Percentiles rank a stretch among this genome's conserved stretches.
phyloP scores from a whole-genome alignment of 2,113 vertebrate genomes.

The Tychaedon coryphoeus region DNA sequence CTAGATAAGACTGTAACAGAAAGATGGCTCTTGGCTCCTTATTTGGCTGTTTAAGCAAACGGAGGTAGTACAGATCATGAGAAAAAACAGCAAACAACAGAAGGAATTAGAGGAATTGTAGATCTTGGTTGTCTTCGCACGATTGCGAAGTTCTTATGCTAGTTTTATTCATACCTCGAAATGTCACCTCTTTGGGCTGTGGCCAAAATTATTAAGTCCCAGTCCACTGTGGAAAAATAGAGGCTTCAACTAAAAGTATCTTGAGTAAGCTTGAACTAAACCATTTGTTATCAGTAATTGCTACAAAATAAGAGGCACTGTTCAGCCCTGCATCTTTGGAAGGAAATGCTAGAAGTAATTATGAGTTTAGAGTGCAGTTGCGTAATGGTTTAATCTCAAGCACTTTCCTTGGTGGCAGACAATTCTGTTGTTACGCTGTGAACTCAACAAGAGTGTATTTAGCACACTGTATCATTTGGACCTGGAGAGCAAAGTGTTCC shows the following conservation, averaged over 20 bases:
- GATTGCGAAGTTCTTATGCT: background rate
- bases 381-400: background rate
- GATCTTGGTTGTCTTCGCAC: background rate
- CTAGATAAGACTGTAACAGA: background rate
- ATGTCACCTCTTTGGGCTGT: slow-evolving; percentile 36
- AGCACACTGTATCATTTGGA: background rate
- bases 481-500: background rate
- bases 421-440: background rate
- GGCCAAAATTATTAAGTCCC: slow-evolving; percentile 16
- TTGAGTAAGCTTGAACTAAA: slow-evolving; percentile 13
- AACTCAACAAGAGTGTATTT: background rate
- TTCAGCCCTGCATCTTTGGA: background rate
- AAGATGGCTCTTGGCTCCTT: background rate
- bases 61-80: background rate
- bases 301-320: slow-evolving; percentile 6
- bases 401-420: background rate
- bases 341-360: slow-evolving; percentile 3
- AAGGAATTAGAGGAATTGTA: slow-evolving; percentile 26
- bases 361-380: background rate
- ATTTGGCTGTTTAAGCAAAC: background rate
- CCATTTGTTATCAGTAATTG: slow-evolving; percentile 32
- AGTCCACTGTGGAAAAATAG: background rate
- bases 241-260: slow-evolving; percentile 1
- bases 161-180: slow-evolving; percentile 29
- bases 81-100: slow-evolving; percentile 8